Percentiles rank a stretch among this genome's conserved stretches.
Evolutionary conservation across 2,797 vertebrate species (phyloP).

Genomic region (Protonibea diacanthus): DNA sequence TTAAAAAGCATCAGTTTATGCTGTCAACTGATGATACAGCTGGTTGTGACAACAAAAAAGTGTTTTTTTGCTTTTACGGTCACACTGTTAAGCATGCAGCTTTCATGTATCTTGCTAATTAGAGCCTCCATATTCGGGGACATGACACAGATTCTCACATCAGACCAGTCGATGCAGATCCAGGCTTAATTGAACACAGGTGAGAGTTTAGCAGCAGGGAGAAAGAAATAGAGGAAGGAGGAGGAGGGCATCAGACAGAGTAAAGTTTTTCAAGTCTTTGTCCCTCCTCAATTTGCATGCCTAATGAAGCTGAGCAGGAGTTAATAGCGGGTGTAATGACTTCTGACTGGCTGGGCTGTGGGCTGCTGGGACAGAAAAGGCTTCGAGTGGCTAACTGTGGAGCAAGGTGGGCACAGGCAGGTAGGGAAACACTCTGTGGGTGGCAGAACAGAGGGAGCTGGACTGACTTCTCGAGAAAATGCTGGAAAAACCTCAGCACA

Average conservation of each 20-base stretch:
- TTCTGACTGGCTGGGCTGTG: conserved; percentile 94
- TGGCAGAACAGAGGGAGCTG: conserved; percentile 37
- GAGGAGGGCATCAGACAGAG: conserved; percentile 75
- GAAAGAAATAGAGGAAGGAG: conserved; percentile 35
- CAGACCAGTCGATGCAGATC: conserved; percentile 54
- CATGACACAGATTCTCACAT: conserved; percentile 53
- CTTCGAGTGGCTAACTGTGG: conserved; percentile 70
- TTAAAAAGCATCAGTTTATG: conserved; percentile 8
- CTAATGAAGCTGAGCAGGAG: conserved; percentile 98
- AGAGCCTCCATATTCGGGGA: conserved; percentile 39
- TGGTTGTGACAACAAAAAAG: neutral
- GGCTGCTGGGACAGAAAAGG: conserved; percentile 70
- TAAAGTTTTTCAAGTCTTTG: conserved; percentile 89
- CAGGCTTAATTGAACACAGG: conserved; percentile 71
- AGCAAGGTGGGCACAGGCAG: conserved; percentile 69
- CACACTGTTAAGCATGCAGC: conserved; percentile 6
- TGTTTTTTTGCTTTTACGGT: conserved; percentile 4
- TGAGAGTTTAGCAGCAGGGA: conserved; percentile 66
- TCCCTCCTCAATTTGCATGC: conserved; percentile 95
- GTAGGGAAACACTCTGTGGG: conserved; percentile 43
- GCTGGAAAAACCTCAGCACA: neutral
- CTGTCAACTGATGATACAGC: conserved; percentile 2
- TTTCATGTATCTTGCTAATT: conserved; percentile 39
- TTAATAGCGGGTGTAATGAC: conserved; percentile 99
- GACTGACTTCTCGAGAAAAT: conserved; percentile 22